These are phyloP conservation scores for Mesoligia furuncula DNA, from an alignment of 2,888 invertebrate genomes.

Conservation along the genomic window DNA sequence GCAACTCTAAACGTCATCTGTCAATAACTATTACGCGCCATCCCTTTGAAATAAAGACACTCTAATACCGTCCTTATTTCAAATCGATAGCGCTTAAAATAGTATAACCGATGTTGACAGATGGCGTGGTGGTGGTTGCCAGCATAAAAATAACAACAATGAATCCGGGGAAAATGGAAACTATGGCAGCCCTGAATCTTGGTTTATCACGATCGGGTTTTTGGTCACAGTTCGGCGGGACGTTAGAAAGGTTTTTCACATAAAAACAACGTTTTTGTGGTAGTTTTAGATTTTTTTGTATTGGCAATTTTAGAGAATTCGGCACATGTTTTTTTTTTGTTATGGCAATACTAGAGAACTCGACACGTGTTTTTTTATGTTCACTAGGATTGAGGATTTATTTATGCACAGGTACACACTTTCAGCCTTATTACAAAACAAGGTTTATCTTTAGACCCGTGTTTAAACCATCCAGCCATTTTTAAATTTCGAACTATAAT, in stretches of 20 bases:
- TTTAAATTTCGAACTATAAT: too few relatives aligned
- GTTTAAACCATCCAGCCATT: too few relatives aligned
- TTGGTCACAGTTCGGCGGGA: conserved; percentile 67
- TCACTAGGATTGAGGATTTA: conserved; percentile 13
- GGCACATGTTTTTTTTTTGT: conserved; percentile 8
- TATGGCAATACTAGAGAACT: conserved; percentile 1
- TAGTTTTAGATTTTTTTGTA: conserved; percentile 28
- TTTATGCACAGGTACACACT: conserved; percentile 15
- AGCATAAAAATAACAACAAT: conserved; percentile 54
- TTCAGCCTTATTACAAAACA: too few relatives aligned
- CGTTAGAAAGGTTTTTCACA: conserved; percentile 65
- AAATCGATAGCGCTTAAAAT: conserved; percentile 47
- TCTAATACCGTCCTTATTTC: conserved; percentile 21
- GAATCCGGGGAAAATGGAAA: conserved; percentile 69
- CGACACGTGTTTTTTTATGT: conserved; percentile 9
- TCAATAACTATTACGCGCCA: conserved; percentile 45
- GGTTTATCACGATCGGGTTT: conserved; percentile 70
- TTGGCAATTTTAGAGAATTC: conserved; percentile 3
- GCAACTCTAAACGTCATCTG: conserved; percentile 49
- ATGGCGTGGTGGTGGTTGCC: conserved; percentile 61
- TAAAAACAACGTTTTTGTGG: conserved; percentile 13
- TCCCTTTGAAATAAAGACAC: conserved; percentile 27
- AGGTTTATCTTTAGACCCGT: too few relatives aligned
- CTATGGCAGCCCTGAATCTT: conserved; percentile 69
- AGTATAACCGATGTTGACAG: conserved; percentile 68